Conservation (phyloP, 2,113 vertebrate genomes). For the Brienomyrus longianalis region DNA sequence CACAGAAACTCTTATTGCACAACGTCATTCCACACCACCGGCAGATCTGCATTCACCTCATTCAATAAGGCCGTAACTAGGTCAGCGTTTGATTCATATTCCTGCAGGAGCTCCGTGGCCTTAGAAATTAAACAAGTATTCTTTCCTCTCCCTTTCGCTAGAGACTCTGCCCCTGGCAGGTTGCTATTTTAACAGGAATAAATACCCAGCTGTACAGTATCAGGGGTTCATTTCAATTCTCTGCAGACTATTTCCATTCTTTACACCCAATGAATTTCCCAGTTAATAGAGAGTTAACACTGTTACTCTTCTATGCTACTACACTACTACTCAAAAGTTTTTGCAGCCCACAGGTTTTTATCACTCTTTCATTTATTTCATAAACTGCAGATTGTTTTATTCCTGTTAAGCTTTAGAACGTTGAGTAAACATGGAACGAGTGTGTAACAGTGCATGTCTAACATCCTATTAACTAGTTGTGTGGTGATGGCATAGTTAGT, state of each 20-base stretch:
- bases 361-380: no score
- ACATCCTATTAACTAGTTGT: no score
- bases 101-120: conserved; percentile 13
- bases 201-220: background rate
- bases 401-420: no score
- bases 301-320: background rate
- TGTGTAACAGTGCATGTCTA: no score
- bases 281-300: background rate
- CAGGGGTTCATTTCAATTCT: background rate
- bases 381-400: no score
- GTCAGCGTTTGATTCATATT: conserved; percentile 23
- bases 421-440: no score
- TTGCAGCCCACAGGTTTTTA: no score
- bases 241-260: background rate
- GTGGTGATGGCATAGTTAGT: no score
- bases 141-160: background rate
- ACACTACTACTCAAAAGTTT: background rate
- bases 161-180: background rate
- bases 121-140: conserved; percentile 18
- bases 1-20: background rate
- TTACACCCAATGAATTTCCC: background rate
- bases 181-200: conserved; percentile 18
- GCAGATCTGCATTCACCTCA: conserved; percentile 19
- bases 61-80: conserved; percentile 15
- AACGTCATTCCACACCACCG: background rate